Conservation (phyloP, 2,797 vertebrate genomes). For the Danio tinwini region DNA sequence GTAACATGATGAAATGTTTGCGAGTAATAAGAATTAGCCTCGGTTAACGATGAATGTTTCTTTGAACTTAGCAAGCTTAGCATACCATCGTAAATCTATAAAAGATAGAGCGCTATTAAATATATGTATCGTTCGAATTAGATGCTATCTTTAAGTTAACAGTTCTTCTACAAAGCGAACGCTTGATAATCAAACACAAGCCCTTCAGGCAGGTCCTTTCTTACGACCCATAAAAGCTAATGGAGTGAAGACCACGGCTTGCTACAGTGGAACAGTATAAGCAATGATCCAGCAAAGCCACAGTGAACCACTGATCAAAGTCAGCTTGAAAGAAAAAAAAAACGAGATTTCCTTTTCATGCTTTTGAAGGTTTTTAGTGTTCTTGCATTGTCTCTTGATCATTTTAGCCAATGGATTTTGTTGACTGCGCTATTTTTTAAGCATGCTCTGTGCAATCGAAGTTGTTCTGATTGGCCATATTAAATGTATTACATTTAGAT, state of each 20-base stretch:
- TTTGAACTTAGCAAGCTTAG: slow-evolving; percentile 36
- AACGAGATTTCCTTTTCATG: slow-evolving; percentile 45
- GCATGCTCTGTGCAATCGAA: no score
- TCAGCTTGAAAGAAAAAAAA: slow-evolving; percentile 41
- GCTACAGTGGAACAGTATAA: slow-evolving; percentile 56
- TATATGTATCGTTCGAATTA: slow-evolving; percentile 32
- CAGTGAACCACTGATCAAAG: slow-evolving; percentile 62
- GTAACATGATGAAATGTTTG: slow-evolving; percentile 15
- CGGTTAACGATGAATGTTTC: slow-evolving; percentile 32
- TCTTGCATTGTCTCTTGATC: not conserved
- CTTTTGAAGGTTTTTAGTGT: slow-evolving; percentile 32
- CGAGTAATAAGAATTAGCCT: not conserved
- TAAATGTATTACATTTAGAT: not conserved
- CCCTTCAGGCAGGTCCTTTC: slow-evolving; percentile 52
- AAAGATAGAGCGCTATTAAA: slow-evolving; percentile 41
- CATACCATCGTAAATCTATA: slow-evolving; percentile 14
- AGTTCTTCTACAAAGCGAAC: slow-evolving; percentile 50
- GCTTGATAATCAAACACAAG: slow-evolving; percentile 59
- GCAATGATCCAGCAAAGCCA: slow-evolving; percentile 53
- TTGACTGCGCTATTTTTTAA: no score
- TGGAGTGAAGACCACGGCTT: slow-evolving; percentile 57
- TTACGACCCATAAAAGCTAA: slow-evolving; percentile 62
- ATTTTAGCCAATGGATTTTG: not conserved
- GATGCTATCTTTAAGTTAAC: slow-evolving; percentile 38
- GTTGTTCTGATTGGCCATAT: not conserved